Evolutionary conservation across 1,140 invertebrate genomes (phyloP).

Genomic region (Pogonomyrmex barbatus): DNA sequence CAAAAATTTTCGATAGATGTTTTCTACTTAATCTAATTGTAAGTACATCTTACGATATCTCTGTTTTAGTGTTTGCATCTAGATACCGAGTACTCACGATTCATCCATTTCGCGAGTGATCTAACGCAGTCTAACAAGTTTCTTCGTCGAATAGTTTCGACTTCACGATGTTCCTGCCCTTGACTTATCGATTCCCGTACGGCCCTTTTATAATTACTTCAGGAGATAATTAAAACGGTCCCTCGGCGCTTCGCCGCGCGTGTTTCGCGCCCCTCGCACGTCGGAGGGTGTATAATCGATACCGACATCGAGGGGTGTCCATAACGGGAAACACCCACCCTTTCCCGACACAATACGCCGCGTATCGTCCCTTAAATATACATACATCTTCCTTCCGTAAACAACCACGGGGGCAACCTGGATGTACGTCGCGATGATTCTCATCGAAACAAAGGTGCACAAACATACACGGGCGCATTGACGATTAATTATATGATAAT

Average conservation of each 20-base stretch:
- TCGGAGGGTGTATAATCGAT: constrained; percentile 83
- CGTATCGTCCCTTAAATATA: constrained; percentile 74
- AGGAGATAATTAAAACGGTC: constrained; percentile 81
- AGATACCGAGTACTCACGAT: not conserved
- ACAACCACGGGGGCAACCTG: constrained; percentile 66
- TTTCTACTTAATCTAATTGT: not conserved
- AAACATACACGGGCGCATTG: not conserved
- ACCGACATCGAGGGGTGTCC: constrained; percentile 80
- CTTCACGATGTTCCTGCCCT: constrained; percentile 37
- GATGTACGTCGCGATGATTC: constrained; percentile 49
- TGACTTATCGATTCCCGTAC: constrained; percentile 72
- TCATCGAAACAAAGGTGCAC: constrained; percentile 15
- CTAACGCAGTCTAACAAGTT: constrained; percentile 12
- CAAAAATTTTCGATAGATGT: not conserved
- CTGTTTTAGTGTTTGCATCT: too few relatives aligned
- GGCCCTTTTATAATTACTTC: constrained; percentile 80
- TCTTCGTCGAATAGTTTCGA: constrained; percentile 36
- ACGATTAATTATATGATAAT: constrained; percentile 30
- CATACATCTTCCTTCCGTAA: constrained; percentile 71
- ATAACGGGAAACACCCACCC: constrained; percentile 80
- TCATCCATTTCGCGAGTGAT: not conserved
- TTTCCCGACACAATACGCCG: constrained; percentile 50
- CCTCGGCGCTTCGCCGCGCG: constrained; percentile 73
- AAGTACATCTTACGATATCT: not conserved
- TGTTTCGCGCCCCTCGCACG: constrained; percentile 54